These are phyloP conservation scores for Pangasius sanitwongsei DNA, from an alignment of 2,797 vertebrate genomes.

Conservation along the genomic window DNA sequence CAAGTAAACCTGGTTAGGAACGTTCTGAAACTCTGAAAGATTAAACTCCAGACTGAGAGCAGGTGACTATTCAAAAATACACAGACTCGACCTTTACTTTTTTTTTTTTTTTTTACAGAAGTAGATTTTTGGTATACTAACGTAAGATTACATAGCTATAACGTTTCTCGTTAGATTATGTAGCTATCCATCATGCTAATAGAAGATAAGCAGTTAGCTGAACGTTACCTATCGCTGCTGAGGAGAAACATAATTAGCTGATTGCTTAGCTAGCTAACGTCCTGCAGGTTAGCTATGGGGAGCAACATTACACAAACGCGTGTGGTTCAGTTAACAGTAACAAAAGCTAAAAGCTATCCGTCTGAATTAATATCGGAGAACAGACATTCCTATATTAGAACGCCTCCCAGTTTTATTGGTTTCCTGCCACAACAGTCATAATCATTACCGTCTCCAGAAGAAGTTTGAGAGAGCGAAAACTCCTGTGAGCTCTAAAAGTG, in stretches of 20 bases:
- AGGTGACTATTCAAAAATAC: background rate
- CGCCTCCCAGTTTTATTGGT: background rate
- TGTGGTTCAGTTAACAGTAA: background rate
- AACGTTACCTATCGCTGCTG: background rate
- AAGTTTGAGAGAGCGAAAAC: background rate
- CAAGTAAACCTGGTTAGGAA: background rate
- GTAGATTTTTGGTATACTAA: too few relatives aligned
- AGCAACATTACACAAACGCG: background rate
- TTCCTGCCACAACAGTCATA: background rate
- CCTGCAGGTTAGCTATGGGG: background rate
- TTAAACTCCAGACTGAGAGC: background rate
- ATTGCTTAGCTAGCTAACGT: background rate
- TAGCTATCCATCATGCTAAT: too few relatives aligned
- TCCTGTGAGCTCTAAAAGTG: background rate
- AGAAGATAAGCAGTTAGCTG: background rate
- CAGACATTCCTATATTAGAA: background rate
- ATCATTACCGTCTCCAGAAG: constrained; percentile 1
- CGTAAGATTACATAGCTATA: background rate
- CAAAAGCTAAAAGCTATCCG: background rate
- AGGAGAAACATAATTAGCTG: background rate
- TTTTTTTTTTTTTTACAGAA: too few relatives aligned
- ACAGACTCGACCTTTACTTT: background rate
- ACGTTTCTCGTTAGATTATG: background rate
- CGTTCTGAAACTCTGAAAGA: background rate
- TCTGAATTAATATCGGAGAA: background rate